phyloP scores from a whole-genome alignment of 2,888 invertebrate species.

The Stenurella melanura region DNA sequence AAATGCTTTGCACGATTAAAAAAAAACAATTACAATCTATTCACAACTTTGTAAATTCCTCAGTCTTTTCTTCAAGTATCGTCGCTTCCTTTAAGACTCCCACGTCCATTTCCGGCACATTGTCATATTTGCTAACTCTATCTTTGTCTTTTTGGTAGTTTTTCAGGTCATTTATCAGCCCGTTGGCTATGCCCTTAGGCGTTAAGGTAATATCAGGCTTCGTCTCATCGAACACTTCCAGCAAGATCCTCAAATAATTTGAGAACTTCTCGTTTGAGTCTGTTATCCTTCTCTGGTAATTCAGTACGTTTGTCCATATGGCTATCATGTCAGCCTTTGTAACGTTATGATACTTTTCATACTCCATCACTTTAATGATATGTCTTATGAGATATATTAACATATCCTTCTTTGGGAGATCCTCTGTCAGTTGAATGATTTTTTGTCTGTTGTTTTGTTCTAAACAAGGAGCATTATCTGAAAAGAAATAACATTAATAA shows the following conservation, averaged over 20 bases:
- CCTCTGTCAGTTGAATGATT: constrained; percentile 57
- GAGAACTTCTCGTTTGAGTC: constrained; percentile 50
- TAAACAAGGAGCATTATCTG: constrained; percentile 57
- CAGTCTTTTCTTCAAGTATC: constrained; percentile 62
- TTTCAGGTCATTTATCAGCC: constrained; percentile 56
- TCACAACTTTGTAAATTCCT: constrained; percentile 60
- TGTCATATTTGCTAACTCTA: constrained; percentile 59
- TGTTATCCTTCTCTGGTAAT: constrained; percentile 48
- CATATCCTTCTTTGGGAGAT: constrained; percentile 64
- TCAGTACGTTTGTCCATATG: constrained; percentile 63
- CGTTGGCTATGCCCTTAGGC: constrained; percentile 45
- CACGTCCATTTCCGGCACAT: constrained; percentile 53
- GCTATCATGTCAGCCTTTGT: constrained; percentile 59
- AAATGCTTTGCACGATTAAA: background rate
- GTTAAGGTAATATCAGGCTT: constrained; percentile 40
- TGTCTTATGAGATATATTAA: constrained; percentile 65
- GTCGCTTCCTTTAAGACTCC: constrained; percentile 54
- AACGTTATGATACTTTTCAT: constrained; percentile 61
- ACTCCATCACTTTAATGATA: constrained; percentile 60
- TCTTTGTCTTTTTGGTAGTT: constrained; percentile 56
- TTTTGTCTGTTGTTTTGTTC: constrained; percentile 56
- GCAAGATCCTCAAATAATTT: constrained; percentile 51
- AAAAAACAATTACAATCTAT: background rate
- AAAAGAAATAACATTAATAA: constrained; percentile 27
- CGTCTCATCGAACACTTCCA: constrained; percentile 54